Base-by-base conservation (phyloP, 2,888 invertebrate genomes). In the Conchocele bisecta region DNA sequence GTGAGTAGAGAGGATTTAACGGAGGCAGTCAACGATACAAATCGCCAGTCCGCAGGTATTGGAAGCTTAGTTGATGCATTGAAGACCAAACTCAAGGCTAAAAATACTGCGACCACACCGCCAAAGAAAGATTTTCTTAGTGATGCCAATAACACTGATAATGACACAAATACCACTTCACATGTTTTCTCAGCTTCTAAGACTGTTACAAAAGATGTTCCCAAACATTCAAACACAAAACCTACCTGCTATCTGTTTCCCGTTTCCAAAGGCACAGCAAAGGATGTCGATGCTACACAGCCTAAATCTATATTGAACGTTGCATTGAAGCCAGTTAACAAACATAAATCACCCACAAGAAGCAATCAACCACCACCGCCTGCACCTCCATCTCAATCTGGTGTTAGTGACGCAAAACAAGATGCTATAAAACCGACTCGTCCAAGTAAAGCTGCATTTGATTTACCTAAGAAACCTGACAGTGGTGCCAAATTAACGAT, bases 21-120 rank as follows among this genome's bases (percentile, higher is more conserved):
- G 2, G 41, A 48, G 3, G 31, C 13, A 13, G 29, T 51, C 9
- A 60, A 59, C 7, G 56, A 61, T 42, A 39, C 39, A 28, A 28
- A 31, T 29, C 28, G 61, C 11, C 28, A 51, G n/a, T 59, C 71
- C 1, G 57, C 64, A 13, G 26, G 64, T 9, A 15, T 63, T 1
- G 61, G 69, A n/a, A 76, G 68, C n/a, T 48, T 81, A 3, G 68
- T 76, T 6, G 66, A 42, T 63, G 74, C 72, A 11, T 51, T 81
- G 29, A 79, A 76, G 48, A 15, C 71, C 17, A 79, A 66, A 29
- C 39, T 76, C 7, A 54, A 42, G 15, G 60, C 57, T 48, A 31
- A 41, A 26, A 66, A 72, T 31, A 31, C 56, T 20, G 66, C 69
- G 13, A 63, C 70, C 6, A 51, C 59, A 20, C 71, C 70, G 13